These are phyloP conservation scores for Trichogramma dendrolimi DNA, from an alignment of 2,888 invertebrate genomes.

Conservation along the genomic window DNA sequence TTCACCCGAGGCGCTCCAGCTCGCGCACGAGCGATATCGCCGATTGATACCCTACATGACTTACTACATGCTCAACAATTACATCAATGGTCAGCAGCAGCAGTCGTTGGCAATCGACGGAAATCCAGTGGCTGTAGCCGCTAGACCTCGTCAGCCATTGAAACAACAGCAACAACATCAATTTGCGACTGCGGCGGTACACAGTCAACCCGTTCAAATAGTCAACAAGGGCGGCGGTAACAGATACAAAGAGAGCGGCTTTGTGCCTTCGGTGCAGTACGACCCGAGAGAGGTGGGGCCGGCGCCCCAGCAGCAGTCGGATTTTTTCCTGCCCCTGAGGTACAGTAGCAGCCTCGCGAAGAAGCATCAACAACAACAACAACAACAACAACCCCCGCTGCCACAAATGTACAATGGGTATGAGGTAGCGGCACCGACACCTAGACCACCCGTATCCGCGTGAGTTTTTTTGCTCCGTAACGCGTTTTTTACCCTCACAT, in stretches of 20 bases:
- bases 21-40: slow-evolving; percentile 63
- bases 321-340: slow-evolving; percentile 45
- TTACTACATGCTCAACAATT: slow-evolving; percentile 67
- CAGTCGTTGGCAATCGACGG: slow-evolving; percentile 41
- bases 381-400: neutral
- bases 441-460: too few relatives aligned
- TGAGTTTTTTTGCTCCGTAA: too few relatives aligned
- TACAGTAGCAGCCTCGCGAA: slow-evolving; percentile 10
- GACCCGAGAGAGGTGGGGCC: slow-evolving; percentile 40
- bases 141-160: neutral
- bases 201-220: neutral
- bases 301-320: slow-evolving; percentile 31
- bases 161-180: neutral
- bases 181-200: too few relatives aligned
- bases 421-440: too few relatives aligned
- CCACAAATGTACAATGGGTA: too few relatives aligned
- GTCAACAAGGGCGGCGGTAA: neutral
- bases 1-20: neutral
- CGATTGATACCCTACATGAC: slow-evolving; percentile 79
- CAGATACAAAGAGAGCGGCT: slow-evolving; percentile 36
- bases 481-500: too few relatives aligned
- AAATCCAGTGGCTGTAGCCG: slow-evolving; percentile 4
- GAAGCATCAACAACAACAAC: neutral
- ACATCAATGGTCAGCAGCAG: slow-evolving; percentile 54
- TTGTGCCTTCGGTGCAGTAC: slow-evolving; percentile 48